Evolutionary conservation across 1,140 invertebrate genomes (phyloP), one percentile per base, ranked within the genome.

Genomic region (Macrobrachium rosenbergii): DNA sequence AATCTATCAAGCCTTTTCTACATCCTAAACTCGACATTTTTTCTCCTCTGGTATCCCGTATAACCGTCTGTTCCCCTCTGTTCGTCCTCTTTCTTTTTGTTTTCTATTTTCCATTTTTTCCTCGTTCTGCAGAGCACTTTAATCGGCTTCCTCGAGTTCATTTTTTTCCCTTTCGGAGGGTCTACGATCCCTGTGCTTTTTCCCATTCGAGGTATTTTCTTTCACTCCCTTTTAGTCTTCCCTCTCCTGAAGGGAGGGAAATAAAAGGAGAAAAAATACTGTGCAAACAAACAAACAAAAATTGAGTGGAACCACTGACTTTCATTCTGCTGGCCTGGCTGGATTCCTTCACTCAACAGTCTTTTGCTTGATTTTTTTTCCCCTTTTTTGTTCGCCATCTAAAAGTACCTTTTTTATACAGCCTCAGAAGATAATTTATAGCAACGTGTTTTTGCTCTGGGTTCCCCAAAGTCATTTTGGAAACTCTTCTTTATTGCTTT

Each of bases 71-170:
- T 52, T 58, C 14, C n/a, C 82, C 58, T 73, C 63, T 43, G 5
- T 21, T n/a, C 37, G 37, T 28, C 58, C 67, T 81, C 79, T 75
- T 60, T 64, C 63, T n/a, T 69, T 62, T 37, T 23, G 75, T 77
- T 79, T 79, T 86, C 63, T 75, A 60, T 79, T 10, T 21, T 79
- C 23, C 60, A 59, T 79, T 79, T 60, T 37, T 23, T 59, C 58
- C 59, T n/a, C 67, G 80, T 59, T 87, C 78, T 80, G 84, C 69
- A 86, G 84, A 75, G 84, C 78, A 87, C 84, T 87, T 87, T 87
- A 87, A 82, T 87, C 84, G 84, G 84, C 84, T 87, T 87, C 84
- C 84, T 87, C 59, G 16, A 23, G 21, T 60, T 76, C 78, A 76
- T 60, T 16, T 37, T 19, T 63, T 82, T 37, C 23, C n/a, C 63